Conservation (phyloP, 2,888 invertebrate species). For the Drosophila eohydei region DNA sequence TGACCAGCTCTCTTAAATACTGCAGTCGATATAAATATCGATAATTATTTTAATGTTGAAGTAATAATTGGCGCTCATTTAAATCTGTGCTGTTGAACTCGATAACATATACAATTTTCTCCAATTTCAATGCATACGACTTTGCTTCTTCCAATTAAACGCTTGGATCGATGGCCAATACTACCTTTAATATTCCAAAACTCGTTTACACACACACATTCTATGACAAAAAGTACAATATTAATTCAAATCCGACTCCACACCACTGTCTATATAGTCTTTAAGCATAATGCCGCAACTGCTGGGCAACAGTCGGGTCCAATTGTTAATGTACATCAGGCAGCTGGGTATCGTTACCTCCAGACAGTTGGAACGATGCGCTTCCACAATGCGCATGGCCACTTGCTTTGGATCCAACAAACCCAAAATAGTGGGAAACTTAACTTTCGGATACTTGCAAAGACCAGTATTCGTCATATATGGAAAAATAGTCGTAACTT, state of each 20-base stretch:
- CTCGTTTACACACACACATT: slow-evolving; percentile 14
- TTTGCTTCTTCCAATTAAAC: background rate
- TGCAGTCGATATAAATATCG: background rate
- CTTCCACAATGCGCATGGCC: slow-evolving; percentile 88
- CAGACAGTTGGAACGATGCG: slow-evolving; percentile 87
- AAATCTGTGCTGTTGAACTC: background rate
- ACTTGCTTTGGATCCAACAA: slow-evolving; percentile 88
- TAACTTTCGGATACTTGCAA: slow-evolving; percentile 91
- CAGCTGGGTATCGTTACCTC: slow-evolving; percentile 89
- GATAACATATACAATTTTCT: background rate
- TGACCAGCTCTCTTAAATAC: slow-evolving; percentile 14
- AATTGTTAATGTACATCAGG: slow-evolving; percentile 86
- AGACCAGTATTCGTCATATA: slow-evolving; percentile 95
- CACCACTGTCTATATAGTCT: slow-evolving; percentile 89
- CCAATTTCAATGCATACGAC: background rate
- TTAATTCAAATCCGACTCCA: slow-evolving; percentile 86
- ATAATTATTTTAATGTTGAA: background rate
- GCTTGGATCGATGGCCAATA: slow-evolving; percentile 14
- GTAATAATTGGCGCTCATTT: background rate
- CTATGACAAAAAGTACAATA: slow-evolving; percentile 6
- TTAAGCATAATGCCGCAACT: slow-evolving; percentile 86
- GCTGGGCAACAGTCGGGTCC: slow-evolving; percentile 87
- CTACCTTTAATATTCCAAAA: slow-evolving; percentile 42
- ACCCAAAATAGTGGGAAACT: slow-evolving; percentile 89
- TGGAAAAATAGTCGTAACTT: slow-evolving; percentile 93